phyloP scores from a whole-genome alignment of 2,888 invertebrate species.

The Troilus luridus region DNA sequence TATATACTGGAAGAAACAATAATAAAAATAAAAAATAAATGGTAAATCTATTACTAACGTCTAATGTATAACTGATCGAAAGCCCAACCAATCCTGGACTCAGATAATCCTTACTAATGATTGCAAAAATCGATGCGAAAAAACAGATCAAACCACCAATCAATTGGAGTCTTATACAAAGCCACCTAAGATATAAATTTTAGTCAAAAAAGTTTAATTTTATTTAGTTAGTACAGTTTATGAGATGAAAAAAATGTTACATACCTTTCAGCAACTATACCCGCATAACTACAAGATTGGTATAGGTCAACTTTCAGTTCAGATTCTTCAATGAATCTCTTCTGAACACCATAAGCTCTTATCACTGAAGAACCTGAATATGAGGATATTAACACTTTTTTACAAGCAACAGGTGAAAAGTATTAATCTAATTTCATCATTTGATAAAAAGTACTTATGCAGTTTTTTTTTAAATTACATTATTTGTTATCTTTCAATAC shows the following conservation, averaged over 20 bases:
- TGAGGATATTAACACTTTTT: too few relatives aligned
- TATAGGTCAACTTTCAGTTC: conserved; percentile 92
- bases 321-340: conserved; percentile 89
- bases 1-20: not conserved
- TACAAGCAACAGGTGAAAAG: too few relatives aligned
- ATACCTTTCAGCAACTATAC: conserved; percentile 87
- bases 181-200: conserved; percentile 77
- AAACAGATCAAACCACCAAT: conserved; percentile 96
- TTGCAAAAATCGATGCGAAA: conserved; percentile 94
- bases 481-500: too few relatives aligned
- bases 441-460: too few relatives aligned
- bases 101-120: conserved; percentile 80
- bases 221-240: not conserved
- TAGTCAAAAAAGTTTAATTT: not conserved
- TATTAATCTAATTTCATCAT: too few relatives aligned
- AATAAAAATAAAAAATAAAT: not conserved
- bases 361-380: conserved; percentile 76
- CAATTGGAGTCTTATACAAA: conserved; percentile 95
- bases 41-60: not conserved
- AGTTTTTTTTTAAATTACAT: too few relatives aligned
- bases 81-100: conserved; percentile 88
- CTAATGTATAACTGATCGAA: conserved; percentile 75
- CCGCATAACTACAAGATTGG: conserved; percentile 92
- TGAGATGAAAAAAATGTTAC: conserved; percentile 20
- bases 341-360: conserved; percentile 85